Percentiles rank a stretch among this genome's conserved stretches.
Conservation (phyloP, 1,140 invertebrate genomes). For the Microplitis mediator region DNA sequence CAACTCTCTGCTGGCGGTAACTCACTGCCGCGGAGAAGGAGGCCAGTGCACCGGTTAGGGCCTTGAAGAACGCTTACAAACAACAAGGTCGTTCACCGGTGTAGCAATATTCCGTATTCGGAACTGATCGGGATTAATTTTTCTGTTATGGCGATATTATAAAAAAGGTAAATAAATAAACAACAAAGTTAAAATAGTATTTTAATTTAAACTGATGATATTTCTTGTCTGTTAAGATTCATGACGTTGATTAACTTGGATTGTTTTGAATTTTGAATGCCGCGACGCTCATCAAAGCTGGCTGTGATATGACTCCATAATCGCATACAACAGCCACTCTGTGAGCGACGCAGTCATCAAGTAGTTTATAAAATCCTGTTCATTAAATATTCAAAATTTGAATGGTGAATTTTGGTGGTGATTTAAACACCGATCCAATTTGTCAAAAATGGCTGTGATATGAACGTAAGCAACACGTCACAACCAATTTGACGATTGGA, state of each 20-base stretch:
- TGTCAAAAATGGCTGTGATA: slow-evolving; percentile 91
- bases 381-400: neutral
- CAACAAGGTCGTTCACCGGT: slow-evolving; percentile 13
- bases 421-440: slow-evolving; percentile 67
- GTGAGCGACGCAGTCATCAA: slow-evolving; percentile 63
- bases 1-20: neutral
- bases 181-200: neutral
- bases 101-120: slow-evolving; percentile 2
- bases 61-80: slow-evolving; percentile 3
- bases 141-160: neutral
- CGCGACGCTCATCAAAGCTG: slow-evolving; percentile 81
- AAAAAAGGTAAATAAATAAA: neutral
- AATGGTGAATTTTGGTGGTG: slow-evolving; percentile 31
- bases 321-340: slow-evolving; percentile 71
- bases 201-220: too few species aligned
- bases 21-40: neutral
- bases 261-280: slow-evolving; percentile 38
- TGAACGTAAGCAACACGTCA: slow-evolving; percentile 76
- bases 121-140: slow-evolving; percentile 15
- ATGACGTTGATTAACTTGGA: too few species aligned
- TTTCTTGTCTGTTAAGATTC: too few species aligned
- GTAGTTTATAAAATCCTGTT: slow-evolving; percentile 18
- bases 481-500: slow-evolving; percentile 80
- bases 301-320: slow-evolving; percentile 71
- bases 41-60: slow-evolving; percentile 3